Evolutionary conservation across 1,140 invertebrate species (phyloP).

Genomic region (Wasmannia auropunctata): DNA sequence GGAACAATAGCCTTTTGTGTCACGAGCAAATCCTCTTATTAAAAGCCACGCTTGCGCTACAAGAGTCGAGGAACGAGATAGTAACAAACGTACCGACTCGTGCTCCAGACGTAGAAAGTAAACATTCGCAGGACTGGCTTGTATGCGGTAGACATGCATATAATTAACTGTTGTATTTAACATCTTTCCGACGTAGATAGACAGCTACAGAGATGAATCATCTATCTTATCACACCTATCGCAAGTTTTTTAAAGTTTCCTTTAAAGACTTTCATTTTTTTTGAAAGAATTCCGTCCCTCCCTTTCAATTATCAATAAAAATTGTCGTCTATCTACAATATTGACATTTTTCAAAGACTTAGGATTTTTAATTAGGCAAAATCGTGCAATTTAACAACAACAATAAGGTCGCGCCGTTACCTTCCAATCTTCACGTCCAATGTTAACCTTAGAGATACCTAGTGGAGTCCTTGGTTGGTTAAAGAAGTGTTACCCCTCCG

Average conservation of each 20-base stretch:
- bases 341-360: neutral
- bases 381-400: no score
- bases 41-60: conserved; percentile 52
- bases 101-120: conserved; percentile 26
- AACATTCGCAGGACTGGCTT: neutral
- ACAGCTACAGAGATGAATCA: neutral
- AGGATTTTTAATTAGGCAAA: neutral
- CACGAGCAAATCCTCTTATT: conserved; percentile 57
- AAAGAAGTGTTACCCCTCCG: neutral
- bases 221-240: neutral
- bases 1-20: conserved; percentile 51
- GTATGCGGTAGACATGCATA: neutral
- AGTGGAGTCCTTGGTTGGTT: neutral
- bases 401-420: neutral
- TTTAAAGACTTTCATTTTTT: neutral
- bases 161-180: conserved; percentile 9
- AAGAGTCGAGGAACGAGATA: conserved; percentile 23
- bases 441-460: neutral
- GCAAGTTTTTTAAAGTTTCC: neutral
- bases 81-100: conserved; percentile 16
- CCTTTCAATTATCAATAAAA: neutral
- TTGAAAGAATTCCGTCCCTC: neutral
- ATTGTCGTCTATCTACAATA: neutral
- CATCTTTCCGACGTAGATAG: neutral
- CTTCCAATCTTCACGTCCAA: neutral